phyloP scores from a whole-genome alignment of 2,888 invertebrate species.

The Phalangium opilio region DNA sequence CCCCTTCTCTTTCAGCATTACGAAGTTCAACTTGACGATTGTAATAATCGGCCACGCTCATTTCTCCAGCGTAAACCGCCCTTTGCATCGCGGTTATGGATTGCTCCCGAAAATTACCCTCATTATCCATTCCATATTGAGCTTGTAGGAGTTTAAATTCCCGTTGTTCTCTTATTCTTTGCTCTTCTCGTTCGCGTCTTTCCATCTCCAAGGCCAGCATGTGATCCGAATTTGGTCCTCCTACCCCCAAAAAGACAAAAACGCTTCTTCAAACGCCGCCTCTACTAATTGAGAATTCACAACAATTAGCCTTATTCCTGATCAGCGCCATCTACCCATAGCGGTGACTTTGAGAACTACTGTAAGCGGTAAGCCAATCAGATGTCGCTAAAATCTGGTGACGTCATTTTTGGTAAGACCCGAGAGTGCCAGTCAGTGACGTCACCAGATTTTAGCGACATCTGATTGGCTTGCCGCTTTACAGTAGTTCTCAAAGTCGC shows the following conservation, averaged over 20 bases:
- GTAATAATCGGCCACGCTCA: slow-evolving; percentile 71
- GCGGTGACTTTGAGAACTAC: too few relatives aligned
- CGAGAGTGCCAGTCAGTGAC: too few relatives aligned
- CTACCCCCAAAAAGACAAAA: slow-evolving; percentile 17
- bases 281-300: too few relatives aligned
- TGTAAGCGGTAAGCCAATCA: too few relatives aligned
- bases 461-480: too few relatives aligned
- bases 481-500: too few relatives aligned
- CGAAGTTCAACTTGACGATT: slow-evolving; percentile 59
- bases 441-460: too few relatives aligned
- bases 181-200: slow-evolving; percentile 46
- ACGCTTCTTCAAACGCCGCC: too few relatives aligned
- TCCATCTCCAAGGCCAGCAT: slow-evolving; percentile 41
- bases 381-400: too few relatives aligned
- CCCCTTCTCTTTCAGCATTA: slow-evolving; percentile 56
- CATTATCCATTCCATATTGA: slow-evolving; percentile 78
- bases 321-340: too few relatives aligned
- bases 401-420: too few relatives aligned
- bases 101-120: slow-evolving; percentile 61
- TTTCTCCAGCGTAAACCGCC: slow-evolving; percentile 69
- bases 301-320: too few relatives aligned
- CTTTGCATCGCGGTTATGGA: slow-evolving; percentile 59
- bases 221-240: slow-evolving; percentile 34
- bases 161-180: slow-evolving; percentile 54
- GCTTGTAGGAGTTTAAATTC: slow-evolving; percentile 66